These are phyloP conservation scores for Germaria angustata DNA, from an alignment of 2,888 invertebrate species.

Conservation along the genomic window DNA sequence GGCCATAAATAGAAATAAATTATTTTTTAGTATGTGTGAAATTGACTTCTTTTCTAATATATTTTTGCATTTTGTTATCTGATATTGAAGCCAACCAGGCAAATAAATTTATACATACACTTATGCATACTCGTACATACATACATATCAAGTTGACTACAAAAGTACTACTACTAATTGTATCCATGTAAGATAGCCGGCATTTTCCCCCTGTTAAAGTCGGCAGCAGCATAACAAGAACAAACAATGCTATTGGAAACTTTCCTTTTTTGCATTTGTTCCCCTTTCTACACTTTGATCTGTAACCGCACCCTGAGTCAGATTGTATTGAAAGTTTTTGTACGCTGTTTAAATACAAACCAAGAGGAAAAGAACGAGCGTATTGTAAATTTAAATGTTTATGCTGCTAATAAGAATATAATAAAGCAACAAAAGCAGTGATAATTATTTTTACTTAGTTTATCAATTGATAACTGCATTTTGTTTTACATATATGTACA, in stretches of 20 bases:
- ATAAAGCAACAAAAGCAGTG: not conserved
- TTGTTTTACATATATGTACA: not conserved
- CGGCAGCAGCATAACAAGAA: slow-evolving; percentile 9
- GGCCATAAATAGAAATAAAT: slow-evolving; percentile 60
- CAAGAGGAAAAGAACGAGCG: not conserved
- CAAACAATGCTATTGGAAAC: slow-evolving; percentile 17
- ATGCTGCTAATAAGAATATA: not conserved
- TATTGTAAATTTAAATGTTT: not conserved
- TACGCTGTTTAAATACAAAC: not conserved
- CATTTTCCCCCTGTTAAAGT: slow-evolving; percentile 39
- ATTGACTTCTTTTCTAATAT: slow-evolving; percentile 19
- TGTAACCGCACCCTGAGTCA: slow-evolving; percentile 63
- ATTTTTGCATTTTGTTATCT: slow-evolving; percentile 55
- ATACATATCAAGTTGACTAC: not conserved
- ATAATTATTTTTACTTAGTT: not conserved
- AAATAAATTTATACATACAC: not conserved
- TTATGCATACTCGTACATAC: not conserved
- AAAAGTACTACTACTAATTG: not conserved
- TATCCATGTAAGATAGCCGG: slow-evolving; percentile 44
- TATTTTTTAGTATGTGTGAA: slow-evolving; percentile 9
- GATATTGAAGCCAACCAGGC: slow-evolving; percentile 45
- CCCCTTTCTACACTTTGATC: slow-evolving; percentile 48
- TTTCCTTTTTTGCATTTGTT: slow-evolving; percentile 9
- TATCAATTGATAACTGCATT: not conserved
- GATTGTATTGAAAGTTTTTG: slow-evolving; percentile 22